Conservation (phyloP, 2,888 invertebrate genomes). For the Panopea generosa region DNA sequence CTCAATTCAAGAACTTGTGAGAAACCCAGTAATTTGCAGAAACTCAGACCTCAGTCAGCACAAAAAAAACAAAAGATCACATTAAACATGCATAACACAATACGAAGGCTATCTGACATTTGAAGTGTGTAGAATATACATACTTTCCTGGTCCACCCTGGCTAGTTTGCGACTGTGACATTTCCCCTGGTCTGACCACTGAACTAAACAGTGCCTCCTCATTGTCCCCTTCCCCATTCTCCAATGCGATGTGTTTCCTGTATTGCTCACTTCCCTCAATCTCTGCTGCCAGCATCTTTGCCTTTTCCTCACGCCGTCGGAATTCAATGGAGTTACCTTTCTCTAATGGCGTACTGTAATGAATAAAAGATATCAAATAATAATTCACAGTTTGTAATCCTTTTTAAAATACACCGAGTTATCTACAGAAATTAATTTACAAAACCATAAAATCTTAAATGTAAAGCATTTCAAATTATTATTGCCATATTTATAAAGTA, state of each 20-base stretch:
- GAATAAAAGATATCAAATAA: background rate
- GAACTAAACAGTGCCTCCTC: conserved; percentile 93
- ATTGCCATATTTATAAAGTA: too few relatives aligned
- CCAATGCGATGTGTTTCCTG: conserved; percentile 92
- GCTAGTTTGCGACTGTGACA: conserved; percentile 30
- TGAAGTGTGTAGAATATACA: too few relatives aligned
- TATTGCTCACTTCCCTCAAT: conserved; percentile 95
- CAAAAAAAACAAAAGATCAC: too few relatives aligned
- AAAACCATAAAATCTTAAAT: too few relatives aligned
- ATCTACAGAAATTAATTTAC: too few relatives aligned
- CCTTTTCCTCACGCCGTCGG: conserved; percentile 93
- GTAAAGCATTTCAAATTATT: too few relatives aligned
- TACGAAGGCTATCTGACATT: too few relatives aligned
- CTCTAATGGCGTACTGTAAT: conserved; percentile 89
- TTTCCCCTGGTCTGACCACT: conserved; percentile 88
- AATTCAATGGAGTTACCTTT: conserved; percentile 95
- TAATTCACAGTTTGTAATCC: background rate
- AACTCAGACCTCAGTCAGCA: too few relatives aligned
- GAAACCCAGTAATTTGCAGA: too few relatives aligned
- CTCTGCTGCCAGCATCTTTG: conserved; percentile 95
- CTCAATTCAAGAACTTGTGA: too few relatives aligned
- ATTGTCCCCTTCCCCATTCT: conserved; percentile 91
- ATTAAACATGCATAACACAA: too few relatives aligned
- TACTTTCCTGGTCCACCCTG: conserved; percentile 68
- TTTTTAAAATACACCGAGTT: too few relatives aligned